Base-by-base conservation (phyloP, 1,140 invertebrate genomes). In the Lordiphosa clarofinis region DNA sequence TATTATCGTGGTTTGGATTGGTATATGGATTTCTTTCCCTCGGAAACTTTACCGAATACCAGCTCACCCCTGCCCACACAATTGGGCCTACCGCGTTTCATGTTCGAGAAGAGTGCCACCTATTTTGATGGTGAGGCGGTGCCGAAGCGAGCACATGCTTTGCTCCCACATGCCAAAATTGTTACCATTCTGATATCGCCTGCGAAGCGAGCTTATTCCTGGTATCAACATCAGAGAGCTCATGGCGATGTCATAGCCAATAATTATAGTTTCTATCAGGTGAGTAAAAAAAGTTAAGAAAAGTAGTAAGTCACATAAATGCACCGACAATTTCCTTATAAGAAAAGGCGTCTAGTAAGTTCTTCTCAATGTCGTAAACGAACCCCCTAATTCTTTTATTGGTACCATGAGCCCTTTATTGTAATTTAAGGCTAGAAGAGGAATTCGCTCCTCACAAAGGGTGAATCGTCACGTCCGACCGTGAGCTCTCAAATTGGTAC, bases 41-140 rank as follows among this genome's bases (percentile, higher is more conserved):
- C 93, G 12, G 93, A 94, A 40, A 33, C 43, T 35, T 7, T 70
- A 55, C 90, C 92, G 47, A 92, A 92, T 4, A 94, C 94, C 4
- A 81, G 73, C 13, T 73, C 78, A 0, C 73, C 73, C n/a, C 49
- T 73, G 65, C 90, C 92, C 52, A 93, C 93, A 47, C 92, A 94
- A 4, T 46, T 76, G 11, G 63, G 59, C 1, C 40, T 70, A 0
- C 56, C 73, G 5, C 56, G 63, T 11, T 72, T 56, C 13, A 86
- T 98, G 62, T 99, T 99, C 91, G 99, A 99, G 90, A 99, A 99
- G 90, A 99, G 97, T 69, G 98, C 98, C 6, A 99, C 97, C 9
- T 99, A 99, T 90, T 99, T 99, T 90, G 98, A 99, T 89, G 96
- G 96, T 12, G 96, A 98, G 65, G 88, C 96, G 44, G 98, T 98